Percentiles rank a stretch among this genome's conserved stretches.
Evolutionary conservation across 2,113 vertebrate genomes (phyloP).

Genomic region (Hystrix cristata): DNA sequence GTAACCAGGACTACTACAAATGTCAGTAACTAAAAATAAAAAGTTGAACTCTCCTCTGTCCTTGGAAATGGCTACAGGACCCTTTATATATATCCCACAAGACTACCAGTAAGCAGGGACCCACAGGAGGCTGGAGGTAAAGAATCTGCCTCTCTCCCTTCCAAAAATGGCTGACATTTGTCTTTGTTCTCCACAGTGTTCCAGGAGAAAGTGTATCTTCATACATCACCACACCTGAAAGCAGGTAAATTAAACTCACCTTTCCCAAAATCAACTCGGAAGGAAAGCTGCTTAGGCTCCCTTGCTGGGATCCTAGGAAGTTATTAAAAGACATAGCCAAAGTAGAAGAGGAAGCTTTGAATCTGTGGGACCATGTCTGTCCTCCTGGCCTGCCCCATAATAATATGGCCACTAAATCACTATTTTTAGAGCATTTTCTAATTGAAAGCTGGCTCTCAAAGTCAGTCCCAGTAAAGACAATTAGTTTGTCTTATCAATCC

Average conservation of each 20-base stretch:
- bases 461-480: neutral
- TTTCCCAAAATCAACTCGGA: neutral
- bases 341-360: neutral
- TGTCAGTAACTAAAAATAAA: conserved; percentile 82
- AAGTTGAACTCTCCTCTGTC: conserved; percentile 47
- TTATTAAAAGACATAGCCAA: conserved; percentile 3
- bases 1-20: conserved; percentile 74
- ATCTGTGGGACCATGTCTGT: neutral
- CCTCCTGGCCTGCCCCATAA: neutral
- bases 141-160: neutral
- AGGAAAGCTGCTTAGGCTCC: neutral
- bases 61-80: conserved; percentile 63
- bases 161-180: conserved; percentile 55
- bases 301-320: neutral
- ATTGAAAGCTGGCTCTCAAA: conserved; percentile 22
- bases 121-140: neutral
- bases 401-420: conserved; percentile 4
- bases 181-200: conserved; percentile 80
- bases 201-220: conserved; percentile 86
- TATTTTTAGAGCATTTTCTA: conserved; percentile 55
- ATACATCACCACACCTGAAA: conserved; percentile 89
- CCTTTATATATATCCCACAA: neutral
- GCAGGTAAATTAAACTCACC: conserved; percentile 75
- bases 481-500: conserved; percentile 15
- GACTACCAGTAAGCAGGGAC: neutral